phyloP scores from a whole-genome alignment of 1,140 invertebrate species.

The Epicauta chinensis region DNA sequence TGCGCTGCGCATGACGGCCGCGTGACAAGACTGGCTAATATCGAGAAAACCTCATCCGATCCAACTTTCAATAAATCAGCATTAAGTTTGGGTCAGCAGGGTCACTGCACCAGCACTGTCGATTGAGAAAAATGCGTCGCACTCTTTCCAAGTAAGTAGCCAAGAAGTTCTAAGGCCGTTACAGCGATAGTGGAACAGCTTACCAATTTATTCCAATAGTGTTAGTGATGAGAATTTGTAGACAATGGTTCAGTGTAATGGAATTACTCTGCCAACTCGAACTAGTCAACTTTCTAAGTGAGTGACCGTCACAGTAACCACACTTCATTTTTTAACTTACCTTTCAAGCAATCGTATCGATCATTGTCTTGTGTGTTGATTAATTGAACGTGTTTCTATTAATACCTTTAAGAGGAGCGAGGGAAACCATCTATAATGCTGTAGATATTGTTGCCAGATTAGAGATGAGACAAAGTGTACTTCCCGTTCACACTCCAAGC shows the following conservation, averaged over 20 bases:
- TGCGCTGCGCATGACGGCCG: conserved; percentile 27
- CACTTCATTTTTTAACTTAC: conserved; percentile 20
- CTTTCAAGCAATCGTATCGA: conserved; percentile 14
- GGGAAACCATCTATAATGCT: too few species aligned
- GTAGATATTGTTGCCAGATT: too few species aligned
- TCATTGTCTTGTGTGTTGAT: conserved; percentile 1
- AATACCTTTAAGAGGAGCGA: too few species aligned
- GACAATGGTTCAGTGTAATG: conserved; percentile 9
- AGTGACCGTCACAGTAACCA: conserved; percentile 18
- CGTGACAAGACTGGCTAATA: conserved; percentile 30
- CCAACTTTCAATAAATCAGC: conserved; percentile 25
- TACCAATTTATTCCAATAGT: conserved; percentile 14
- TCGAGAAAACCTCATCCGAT: conserved; percentile 17
- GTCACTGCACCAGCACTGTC: conserved; percentile 15
- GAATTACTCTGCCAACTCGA: conserved; percentile 13
- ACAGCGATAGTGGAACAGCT: conserved; percentile 6
- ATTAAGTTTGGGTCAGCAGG: conserved; percentile 19
- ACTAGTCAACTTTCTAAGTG: conserved; percentile 15
- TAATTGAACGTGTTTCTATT: too few species aligned
- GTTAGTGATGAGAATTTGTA: conserved; percentile 7
- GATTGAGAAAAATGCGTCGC: conserved; percentile 17
- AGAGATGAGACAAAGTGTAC: too few species aligned
- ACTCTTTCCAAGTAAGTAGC: conserved; percentile 12
- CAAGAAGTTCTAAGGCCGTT: conserved; percentile 5
- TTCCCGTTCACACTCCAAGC: too few species aligned